phyloP scores from a whole-genome alignment of 2,797 vertebrate genomes.

The Morelia viridis region DNA sequence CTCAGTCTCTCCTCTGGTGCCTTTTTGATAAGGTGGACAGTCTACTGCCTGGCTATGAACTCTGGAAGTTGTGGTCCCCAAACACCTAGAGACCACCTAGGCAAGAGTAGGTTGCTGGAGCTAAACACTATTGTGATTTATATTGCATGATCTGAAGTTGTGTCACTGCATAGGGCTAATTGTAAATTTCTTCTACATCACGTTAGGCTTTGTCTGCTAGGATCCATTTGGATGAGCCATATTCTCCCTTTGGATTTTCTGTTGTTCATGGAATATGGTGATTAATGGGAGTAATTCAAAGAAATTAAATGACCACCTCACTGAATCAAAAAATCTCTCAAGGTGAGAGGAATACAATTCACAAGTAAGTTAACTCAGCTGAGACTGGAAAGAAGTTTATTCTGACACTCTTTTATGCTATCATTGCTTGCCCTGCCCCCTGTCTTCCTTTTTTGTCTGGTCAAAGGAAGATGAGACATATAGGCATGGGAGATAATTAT shows the following conservation, averaged over 20 bases:
- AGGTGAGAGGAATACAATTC: not conserved
- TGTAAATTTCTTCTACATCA: too few relatives aligned
- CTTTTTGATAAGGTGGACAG: too few relatives aligned
- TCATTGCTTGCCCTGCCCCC: not conserved
- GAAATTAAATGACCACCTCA: not conserved
- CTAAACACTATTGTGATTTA: too few relatives aligned
- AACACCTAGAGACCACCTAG: too few relatives aligned
- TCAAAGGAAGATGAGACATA: not conserved
- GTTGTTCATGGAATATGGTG: not conserved
- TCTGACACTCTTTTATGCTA: not conserved
- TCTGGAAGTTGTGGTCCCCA: too few relatives aligned
- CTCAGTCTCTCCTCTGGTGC: too few relatives aligned
- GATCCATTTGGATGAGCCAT: not conserved
- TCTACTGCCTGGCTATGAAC: too few relatives aligned
- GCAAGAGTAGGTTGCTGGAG: too few relatives aligned
- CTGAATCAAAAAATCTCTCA: not conserved
- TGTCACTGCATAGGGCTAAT: too few relatives aligned
- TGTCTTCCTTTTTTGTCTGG: not conserved
- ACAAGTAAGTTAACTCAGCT: not conserved
- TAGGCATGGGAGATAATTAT: not conserved
- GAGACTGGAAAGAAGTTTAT: not conserved
- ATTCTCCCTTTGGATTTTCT: not conserved
- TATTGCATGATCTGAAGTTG: too few relatives aligned
- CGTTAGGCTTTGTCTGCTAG: too few relatives aligned
- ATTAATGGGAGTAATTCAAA: not conserved